These are phyloP conservation scores for Gallinago media DNA, from an alignment of 2,113 vertebrate genomes.

Conservation along the genomic window DNA sequence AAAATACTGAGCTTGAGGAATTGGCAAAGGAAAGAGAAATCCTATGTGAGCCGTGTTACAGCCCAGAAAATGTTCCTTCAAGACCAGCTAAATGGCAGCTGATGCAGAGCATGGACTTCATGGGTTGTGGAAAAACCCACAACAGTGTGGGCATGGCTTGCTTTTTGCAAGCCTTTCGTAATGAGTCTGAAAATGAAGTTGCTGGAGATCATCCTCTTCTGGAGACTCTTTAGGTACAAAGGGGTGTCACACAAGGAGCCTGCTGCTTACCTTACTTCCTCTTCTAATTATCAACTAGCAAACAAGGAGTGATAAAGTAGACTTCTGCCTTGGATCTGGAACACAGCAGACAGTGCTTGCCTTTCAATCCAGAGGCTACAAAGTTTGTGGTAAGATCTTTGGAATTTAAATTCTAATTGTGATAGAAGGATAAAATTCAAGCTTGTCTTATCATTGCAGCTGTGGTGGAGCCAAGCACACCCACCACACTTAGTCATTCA, in stretches of 20 bases:
- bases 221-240: background rate
- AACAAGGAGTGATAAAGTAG: background rate
- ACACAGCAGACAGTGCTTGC: background rate
- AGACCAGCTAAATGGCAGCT: background rate
- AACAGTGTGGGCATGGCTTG: background rate
- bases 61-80: background rate
- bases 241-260: background rate
- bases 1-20: background rate
- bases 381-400: background rate
- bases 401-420: background rate
- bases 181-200: background rate
- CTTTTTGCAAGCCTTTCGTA: background rate
- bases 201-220: background rate
- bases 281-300: background rate
- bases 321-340: background rate
- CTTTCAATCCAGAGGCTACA: background rate
- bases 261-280: background rate
- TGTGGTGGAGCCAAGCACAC: background rate
- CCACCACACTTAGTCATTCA: accelerated
- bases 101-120: background rate
- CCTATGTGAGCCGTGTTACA: accelerated
- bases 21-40: background rate
- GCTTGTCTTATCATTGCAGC: background rate
- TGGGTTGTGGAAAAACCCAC: background rate
- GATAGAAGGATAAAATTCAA: background rate